These are phyloP conservation scores for Stegodyphus dumicola DNA, from an alignment of 1,140 invertebrate genomes.

Conservation along the genomic window DNA sequence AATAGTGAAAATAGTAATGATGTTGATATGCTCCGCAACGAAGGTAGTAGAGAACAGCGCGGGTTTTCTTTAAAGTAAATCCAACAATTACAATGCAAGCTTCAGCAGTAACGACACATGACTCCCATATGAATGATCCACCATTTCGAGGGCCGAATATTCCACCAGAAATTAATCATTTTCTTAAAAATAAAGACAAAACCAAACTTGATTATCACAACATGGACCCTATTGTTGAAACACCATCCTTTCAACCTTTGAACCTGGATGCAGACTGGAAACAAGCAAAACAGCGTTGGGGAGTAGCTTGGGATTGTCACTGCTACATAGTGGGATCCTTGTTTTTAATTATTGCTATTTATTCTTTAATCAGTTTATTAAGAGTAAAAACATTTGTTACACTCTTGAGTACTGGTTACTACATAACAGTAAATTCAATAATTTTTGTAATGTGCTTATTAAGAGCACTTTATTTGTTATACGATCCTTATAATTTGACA, in stretches of 20 bases:
- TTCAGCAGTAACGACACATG: conserved; percentile 30
- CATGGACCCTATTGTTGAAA: conserved; percentile 1
- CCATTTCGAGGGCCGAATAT: conserved; percentile 51
- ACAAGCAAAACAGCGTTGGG: conserved; percentile 68
- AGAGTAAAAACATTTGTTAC: conserved; percentile 65
- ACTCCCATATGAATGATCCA: conserved; percentile 57
- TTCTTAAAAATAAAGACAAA: conserved; percentile 25
- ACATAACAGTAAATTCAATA: conserved; percentile 83
- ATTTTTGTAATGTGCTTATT: conserved; percentile 82
- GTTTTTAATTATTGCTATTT: conserved; percentile 83
- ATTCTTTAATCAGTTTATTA: conserved; percentile 74
- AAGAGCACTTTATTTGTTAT: conserved; percentile 86
- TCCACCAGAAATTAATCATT: conserved; percentile 20
- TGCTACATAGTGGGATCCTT: conserved; percentile 85
- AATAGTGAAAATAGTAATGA: not conserved
- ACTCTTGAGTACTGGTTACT: conserved; percentile 75
- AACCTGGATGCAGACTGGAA: conserved; percentile 64
- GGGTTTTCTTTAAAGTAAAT: conserved; percentile 6
- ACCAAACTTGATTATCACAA: conserved; percentile 31
- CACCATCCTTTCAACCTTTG: conserved; percentile 17
- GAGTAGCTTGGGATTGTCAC: conserved; percentile 88
- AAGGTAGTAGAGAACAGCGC: not conserved
- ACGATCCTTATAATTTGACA: conserved; percentile 88
- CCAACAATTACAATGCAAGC: not conserved
- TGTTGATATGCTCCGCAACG: not conserved